These are phyloP conservation scores for Rhabdomys pumilio DNA, from an alignment of 2,797 vertebrate genomes.

Conservation along the genomic window DNA sequence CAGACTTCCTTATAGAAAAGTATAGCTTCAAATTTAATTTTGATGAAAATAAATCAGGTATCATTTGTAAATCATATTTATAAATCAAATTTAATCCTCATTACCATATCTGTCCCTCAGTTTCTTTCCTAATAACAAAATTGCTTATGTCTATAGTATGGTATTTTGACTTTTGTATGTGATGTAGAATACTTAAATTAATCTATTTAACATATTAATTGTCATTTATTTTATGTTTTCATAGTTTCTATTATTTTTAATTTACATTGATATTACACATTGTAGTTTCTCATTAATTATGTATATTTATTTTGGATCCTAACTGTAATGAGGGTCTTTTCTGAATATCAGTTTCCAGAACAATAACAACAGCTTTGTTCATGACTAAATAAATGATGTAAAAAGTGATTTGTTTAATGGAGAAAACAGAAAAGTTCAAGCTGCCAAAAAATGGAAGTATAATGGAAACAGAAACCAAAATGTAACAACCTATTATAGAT, in stretches of 20 bases:
- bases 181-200: neutral
- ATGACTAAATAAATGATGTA: neutral
- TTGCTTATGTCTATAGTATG: neutral
- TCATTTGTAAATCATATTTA: neutral
- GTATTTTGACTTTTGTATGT: neutral
- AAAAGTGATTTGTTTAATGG: neutral
- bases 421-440: neutral
- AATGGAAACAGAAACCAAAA: conserved; percentile 1
- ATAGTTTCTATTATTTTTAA: neutral
- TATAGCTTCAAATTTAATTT: neutral
- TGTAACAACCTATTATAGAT: neutral
- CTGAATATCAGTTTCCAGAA: neutral
- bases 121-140: neutral
- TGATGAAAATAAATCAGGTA: neutral
- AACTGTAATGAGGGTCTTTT: neutral
- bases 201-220: neutral
- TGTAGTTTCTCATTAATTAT: conserved; percentile 12
- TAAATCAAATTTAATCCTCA: neutral
- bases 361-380: conserved; percentile 25
- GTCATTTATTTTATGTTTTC: neutral
- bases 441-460: neutral
- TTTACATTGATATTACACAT: conserved; percentile 32
- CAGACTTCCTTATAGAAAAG: neutral
- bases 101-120: neutral
- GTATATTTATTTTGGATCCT: neutral